phyloP scores from a whole-genome alignment of 2,113 vertebrate species.

The Apus apus region DNA sequence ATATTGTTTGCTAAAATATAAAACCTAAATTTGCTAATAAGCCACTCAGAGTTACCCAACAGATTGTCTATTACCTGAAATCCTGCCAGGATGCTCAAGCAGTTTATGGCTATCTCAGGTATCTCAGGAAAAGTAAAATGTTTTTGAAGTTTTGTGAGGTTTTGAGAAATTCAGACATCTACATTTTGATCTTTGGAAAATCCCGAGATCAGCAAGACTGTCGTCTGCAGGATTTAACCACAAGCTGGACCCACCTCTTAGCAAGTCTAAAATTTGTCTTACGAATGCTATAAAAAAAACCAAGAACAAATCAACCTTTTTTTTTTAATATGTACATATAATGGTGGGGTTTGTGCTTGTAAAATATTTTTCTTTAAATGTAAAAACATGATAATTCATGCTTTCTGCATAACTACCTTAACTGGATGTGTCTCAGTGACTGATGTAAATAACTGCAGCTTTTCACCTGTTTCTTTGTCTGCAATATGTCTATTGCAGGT shows the following conservation, averaged over 20 bases:
- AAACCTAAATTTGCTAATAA: not conserved
- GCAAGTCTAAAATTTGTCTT: not conserved
- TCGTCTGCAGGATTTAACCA: constrained; percentile 43
- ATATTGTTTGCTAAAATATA: not conserved
- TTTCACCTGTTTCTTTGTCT: not conserved
- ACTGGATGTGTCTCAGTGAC: not conserved
- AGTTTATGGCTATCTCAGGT: not conserved
- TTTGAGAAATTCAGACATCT: constrained; percentile 39
- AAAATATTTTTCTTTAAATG: constrained; percentile 1
- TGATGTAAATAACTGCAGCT: not conserved
- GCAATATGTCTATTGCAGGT: not conserved
- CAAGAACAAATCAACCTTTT: not conserved
- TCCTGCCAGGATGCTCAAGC: not conserved
- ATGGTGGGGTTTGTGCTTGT: not conserved
- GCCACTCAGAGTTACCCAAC: not conserved
- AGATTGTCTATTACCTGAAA: not conserved
- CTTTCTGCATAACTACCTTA: not conserved
- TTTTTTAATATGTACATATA: not conserved
- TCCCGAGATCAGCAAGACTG: constrained; percentile 52
- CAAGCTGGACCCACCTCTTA: constrained; percentile 40
- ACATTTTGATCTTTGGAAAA: constrained; percentile 48
- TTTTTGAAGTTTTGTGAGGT: not conserved
- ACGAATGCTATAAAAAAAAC: not conserved
- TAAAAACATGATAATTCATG: not conserved
- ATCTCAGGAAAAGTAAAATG: not conserved